Evolutionary conservation across 1,140 invertebrate species (phyloP), one percentile per base, ranked within the genome.

Genomic region (Caenorhabditis tropicalis): DNA sequence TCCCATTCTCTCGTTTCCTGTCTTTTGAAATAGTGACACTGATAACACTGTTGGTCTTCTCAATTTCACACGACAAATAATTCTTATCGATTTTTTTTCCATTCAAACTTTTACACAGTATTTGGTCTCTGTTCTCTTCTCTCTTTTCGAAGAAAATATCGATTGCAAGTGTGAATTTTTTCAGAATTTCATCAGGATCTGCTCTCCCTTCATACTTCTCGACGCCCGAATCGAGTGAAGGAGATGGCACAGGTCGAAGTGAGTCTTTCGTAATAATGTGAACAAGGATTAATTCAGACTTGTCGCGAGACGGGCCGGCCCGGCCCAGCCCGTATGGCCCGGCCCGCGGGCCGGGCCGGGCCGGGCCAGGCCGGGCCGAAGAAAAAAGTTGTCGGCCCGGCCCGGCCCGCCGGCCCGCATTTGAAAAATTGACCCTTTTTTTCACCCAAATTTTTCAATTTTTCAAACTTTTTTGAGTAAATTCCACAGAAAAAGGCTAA

Each of bases 41-140:
- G 58, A 36, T 0, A 31, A 36, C 58, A n/a, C 19, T 21, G 19
- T 33, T 36, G 31, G 9, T 31, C 1, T 65, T 9, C 4, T 65
- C 27, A 43, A 43, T 65, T 33, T 36, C 12, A n/a, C 3, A 19
- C 16, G 4, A 31, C 58, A 33, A 65, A 65, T 24, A 65, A 12
- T 65, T 65, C 58, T 65, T 65, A 65, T 65, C 58, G 58, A 65
- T 65, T 65, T 65, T 65, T 29, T 27, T 65, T 65, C 5, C 58
- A 16, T 33, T 33, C 16, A 36, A 65, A 65, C 31, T 65, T 33
- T 10, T 19, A 58, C 5, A 27, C 15, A 33, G 16, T 33, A 16
- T n/a, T 9, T n/a, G 29, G 21, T 60, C 16, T 33, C 16, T 65
- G 9, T 65, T 15, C 10, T 33, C 19, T 5, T 65, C 36, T 65